Evolutionary conservation across 2,113 vertebrate genomes (phyloP).

Genomic region (Microcebus jonahi): DNA sequence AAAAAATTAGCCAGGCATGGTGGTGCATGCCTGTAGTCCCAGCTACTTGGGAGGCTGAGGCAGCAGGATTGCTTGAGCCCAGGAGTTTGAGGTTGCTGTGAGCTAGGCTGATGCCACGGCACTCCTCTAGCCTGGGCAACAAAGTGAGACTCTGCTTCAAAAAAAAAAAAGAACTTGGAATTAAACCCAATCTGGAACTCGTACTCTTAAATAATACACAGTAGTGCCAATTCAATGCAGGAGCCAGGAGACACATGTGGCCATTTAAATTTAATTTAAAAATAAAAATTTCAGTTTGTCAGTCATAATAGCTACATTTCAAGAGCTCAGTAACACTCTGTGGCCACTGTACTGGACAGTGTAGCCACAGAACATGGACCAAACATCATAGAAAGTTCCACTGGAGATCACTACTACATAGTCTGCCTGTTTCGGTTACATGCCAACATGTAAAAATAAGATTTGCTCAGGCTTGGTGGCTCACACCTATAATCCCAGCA

Average conservation of each 20-base stretch:
- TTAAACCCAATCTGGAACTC: neutral
- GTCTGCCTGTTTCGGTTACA: neutral
- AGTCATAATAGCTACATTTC: neutral
- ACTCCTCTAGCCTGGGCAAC: too few relatives aligned
- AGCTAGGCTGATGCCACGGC: too few relatives aligned
- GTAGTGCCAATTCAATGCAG: too few relatives aligned
- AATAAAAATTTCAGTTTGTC: neutral
- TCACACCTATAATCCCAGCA: neutral
- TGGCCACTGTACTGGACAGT: neutral
- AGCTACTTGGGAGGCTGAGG: too few relatives aligned
- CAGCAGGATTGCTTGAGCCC: too few relatives aligned
- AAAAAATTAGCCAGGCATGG: too few relatives aligned
- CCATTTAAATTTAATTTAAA: neutral
- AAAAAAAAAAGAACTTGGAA: neutral
- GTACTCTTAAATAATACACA: neutral
- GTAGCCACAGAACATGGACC: accelerated
- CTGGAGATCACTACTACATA: accelerated
- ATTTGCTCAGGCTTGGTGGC: neutral
- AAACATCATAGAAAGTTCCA: neutral
- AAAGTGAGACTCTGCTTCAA: too few relatives aligned
- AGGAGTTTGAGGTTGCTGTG: too few relatives aligned
- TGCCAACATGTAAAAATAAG: neutral
- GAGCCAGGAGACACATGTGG: too few relatives aligned
- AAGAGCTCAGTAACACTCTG: accelerated
- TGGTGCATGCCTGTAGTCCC: too few relatives aligned